phyloP scores from a whole-genome alignment of 2,888 invertebrate genomes.

The Ceramica pisi region DNA sequence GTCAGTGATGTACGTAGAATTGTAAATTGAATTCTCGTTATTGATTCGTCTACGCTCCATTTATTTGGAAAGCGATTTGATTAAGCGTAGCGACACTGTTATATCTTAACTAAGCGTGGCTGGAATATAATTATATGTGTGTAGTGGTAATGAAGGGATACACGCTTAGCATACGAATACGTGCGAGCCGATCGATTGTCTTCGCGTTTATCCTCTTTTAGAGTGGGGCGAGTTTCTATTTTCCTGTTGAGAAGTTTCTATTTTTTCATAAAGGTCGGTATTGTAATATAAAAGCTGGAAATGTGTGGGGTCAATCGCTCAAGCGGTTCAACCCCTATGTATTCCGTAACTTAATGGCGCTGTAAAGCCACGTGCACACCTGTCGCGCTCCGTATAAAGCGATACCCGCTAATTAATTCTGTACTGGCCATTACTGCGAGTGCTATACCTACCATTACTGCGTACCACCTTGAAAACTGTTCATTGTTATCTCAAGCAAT shows the following conservation, averaged over 20 bases:
- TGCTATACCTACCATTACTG: conserved; percentile 81
- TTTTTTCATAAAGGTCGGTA: conserved; percentile 67
- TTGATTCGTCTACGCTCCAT: conserved; percentile 87
- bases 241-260: conserved; percentile 64
- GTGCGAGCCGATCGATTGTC: conserved; percentile 58
- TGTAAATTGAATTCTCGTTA: conserved; percentile 89
- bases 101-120: conserved; percentile 79
- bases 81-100: conserved; percentile 81
- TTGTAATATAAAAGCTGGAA: conserved; percentile 68
- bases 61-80: conserved; percentile 87
- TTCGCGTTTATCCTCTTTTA: conserved; percentile 64
- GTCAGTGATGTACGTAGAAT: conserved; percentile 88
- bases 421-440: conserved; percentile 80
- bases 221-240: conserved; percentile 58
- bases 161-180: conserved; percentile 69
- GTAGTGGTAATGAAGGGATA: conserved; percentile 69
- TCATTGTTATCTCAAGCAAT: conserved; percentile 67
- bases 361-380: conserved; percentile 85
- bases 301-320: conserved; percentile 80
- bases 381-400: conserved; percentile 77
- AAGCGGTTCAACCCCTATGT: conserved; percentile 77
- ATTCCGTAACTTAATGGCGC: conserved; percentile 80
- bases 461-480: conserved; percentile 74
- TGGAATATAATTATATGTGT: conserved; percentile 76
- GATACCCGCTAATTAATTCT: conserved; percentile 87